Evolutionary conservation across 2,113 vertebrate genomes (phyloP), one percentile per base, ranked within the genome.

Genomic region (Nyctibius bracteatus): DNA sequence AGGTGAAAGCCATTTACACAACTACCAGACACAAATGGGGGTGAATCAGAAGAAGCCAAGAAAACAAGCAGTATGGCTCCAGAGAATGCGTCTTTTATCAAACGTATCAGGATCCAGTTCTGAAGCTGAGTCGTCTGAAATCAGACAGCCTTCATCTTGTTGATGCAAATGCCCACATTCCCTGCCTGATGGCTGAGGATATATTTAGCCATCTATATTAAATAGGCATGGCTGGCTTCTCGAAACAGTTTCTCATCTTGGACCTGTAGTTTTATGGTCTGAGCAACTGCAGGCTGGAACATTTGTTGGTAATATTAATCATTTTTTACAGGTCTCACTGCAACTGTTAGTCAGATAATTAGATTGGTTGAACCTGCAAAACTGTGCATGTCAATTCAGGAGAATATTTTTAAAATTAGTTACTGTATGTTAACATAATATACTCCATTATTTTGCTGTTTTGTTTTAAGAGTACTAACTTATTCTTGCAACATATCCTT

Each of bases 361-460:
- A 97, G 90, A 95, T 91, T 10, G 7, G 88, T 63, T 97, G 93
- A 96, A 95, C 94, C 92, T 91, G 93, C 85, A 94, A 96, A 96
- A 96, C 62, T 91, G 61, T 94, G 90, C 90, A 84, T 92, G 92
- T 94, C 86, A 95, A 80, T 93, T 95, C 89, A 92, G 96, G 89
- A 74, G 78, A 39, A 84, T 96, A 91, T 95, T 93, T 96, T 96
- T 96, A 59, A 93, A 95, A 93, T 97, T 93, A 92, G 84, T 81
- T 92, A 70, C 79, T 88, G 68, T 97, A 88, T 94, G 83, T 82
- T 97, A 94, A 88, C 51, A 31, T 83, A 93, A 94, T 75, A 86
- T 81, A 85, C 68, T 78, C 65, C 91, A 94, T 97, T 97, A 97
- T 96, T 97, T 97, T 97, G 86, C 97, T 97, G 94, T 88, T 96